phyloP scores from a whole-genome alignment of 2,888 invertebrate genomes.

The Branchipolynoe longqiensis region DNA sequence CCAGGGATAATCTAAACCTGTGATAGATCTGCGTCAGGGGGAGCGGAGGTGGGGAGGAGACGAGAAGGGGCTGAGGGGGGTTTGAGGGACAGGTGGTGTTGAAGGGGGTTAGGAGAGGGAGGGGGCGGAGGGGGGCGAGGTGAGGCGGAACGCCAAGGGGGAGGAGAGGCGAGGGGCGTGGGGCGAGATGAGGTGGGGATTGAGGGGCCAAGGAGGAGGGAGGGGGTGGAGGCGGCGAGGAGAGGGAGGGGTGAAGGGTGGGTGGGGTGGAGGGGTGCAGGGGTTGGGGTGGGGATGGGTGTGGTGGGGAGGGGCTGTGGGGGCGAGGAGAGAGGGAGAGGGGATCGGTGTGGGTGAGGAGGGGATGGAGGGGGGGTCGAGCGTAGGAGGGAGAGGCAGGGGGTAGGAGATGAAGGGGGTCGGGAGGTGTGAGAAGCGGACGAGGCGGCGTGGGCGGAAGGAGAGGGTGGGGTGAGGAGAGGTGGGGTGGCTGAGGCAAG shows the following conservation, averaged over 20 bases:
- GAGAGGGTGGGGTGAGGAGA: background rate
- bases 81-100: too few species aligned
- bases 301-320: background rate
- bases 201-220: background rate
- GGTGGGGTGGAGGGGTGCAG: background rate
- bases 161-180: background rate
- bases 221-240: background rate
- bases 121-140: conserved; percentile 4
- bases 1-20: too few species aligned
- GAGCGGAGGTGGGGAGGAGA: too few species aligned
- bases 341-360: conserved; percentile 6
- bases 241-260: background rate
- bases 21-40: too few species aligned
- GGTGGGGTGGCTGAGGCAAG: conserved; percentile 14
- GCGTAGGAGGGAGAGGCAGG: conserved; percentile 17
- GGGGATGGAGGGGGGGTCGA: background rate
- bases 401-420: background rate
- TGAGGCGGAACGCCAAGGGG: too few species aligned
- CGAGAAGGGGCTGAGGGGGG: too few species aligned
- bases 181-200: conserved; percentile 10
- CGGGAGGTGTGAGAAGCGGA: background rate
- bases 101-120: background rate
- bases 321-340: background rate
- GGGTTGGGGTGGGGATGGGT: background rate
- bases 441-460: conserved; percentile 5